Conservation (phyloP, 2,113 vertebrate genomes). For the Carassius carassius region DNA sequence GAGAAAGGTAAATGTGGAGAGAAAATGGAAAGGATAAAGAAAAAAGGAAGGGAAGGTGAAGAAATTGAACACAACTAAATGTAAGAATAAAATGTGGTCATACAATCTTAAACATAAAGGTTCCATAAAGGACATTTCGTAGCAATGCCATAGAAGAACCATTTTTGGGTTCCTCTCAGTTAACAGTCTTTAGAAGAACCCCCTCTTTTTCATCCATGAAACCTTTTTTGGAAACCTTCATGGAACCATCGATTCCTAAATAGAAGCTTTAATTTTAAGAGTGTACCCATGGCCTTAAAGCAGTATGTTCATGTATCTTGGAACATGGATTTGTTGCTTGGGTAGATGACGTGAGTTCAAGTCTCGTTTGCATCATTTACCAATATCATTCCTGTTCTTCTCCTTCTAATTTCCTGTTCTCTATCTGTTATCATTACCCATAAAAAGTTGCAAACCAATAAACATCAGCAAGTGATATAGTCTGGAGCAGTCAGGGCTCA, state of each 20-base stretch:
- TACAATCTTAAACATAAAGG: too few species aligned
- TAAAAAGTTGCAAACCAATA: conserved; percentile 6
- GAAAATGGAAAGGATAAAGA: background rate
- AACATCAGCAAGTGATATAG: background rate
- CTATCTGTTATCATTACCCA: background rate
- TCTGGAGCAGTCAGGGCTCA: background rate
- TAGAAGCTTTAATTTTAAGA: background rate
- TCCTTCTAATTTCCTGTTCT: background rate
- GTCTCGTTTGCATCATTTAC: background rate
- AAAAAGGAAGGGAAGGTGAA: background rate
- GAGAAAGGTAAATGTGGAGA: too few species aligned
- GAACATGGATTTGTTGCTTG: background rate
- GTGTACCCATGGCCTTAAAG: background rate
- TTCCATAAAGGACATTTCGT: too few species aligned
- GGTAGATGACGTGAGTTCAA: background rate
- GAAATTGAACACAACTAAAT: background rate
- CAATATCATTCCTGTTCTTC: background rate
- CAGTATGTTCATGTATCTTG: background rate
- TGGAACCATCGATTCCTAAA: background rate
- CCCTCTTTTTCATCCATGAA: too few species aligned
- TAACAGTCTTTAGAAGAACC: too few species aligned
- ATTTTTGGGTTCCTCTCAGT: too few species aligned
- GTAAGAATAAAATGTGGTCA: background rate
- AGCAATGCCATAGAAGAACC: too few species aligned
- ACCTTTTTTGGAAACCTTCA: too few species aligned